Percentiles rank a stretch among this genome's conserved stretches.
Evolutionary conservation across 2,888 invertebrate genomes (phyloP).

Genomic region (Gymnoscelis rufifasciata): DNA sequence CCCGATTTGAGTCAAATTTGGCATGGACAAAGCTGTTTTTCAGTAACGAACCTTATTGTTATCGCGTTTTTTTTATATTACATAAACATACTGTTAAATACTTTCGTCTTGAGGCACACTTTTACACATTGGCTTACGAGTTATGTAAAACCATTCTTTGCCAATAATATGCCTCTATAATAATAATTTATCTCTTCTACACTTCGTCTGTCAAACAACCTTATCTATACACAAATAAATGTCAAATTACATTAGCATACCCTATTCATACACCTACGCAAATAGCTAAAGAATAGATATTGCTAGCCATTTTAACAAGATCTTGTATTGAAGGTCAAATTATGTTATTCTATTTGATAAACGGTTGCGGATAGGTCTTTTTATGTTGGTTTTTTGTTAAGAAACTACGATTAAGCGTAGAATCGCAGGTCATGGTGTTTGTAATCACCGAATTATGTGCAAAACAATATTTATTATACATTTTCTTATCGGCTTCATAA

Average conservation of each 20-base stretch:
- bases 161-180: no score
- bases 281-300: constrained; percentile 23
- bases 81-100: no score
- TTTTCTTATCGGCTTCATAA: no score
- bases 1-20: no score
- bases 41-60: no score
- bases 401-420: constrained; percentile 20
- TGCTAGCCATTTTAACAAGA: constrained; percentile 7
- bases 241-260: constrained; percentile 11
- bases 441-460: neutral
- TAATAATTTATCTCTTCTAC: no score
- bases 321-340: constrained; percentile 1
- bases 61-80: no score
- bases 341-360: constrained; percentile 11
- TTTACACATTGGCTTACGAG: no score
- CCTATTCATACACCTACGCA: constrained; percentile 26
- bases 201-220: constrained; percentile 1
- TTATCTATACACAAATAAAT: constrained; percentile 7
- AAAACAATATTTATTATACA: neutral
- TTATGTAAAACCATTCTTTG: no score
- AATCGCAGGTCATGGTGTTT: constrained; percentile 11
- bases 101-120: no score
- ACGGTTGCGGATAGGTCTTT: constrained; percentile 13
- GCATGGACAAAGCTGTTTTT: no score
- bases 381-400: constrained; percentile 16